Conservation (phyloP, 2,888 invertebrate species). For the Synanthedon vespiformis region DNA sequence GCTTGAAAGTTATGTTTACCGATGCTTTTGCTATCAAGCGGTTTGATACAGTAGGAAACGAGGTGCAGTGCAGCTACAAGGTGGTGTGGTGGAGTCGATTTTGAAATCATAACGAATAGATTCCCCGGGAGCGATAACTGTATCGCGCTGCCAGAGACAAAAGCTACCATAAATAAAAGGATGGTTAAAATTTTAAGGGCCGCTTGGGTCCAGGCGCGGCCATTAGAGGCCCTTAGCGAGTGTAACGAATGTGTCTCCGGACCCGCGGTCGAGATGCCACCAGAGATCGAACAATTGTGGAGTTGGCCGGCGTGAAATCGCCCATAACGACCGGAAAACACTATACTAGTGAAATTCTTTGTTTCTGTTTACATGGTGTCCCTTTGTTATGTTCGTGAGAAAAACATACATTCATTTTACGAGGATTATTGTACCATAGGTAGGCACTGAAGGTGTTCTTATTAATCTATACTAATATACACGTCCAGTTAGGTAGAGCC, state of each 20-base stretch:
- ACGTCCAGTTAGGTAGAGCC: too few relatives aligned
- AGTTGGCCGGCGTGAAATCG: slow-evolving; percentile 45
- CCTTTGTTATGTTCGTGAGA: too few relatives aligned
- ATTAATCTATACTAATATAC: too few relatives aligned
- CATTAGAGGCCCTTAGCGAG: slow-evolving; percentile 63
- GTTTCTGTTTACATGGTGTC: slow-evolving; percentile 8
- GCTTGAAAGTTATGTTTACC: too few relatives aligned
- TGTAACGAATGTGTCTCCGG: slow-evolving; percentile 41
- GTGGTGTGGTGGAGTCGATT: slow-evolving; percentile 13
- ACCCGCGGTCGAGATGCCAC: slow-evolving; percentile 35
- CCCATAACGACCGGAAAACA: slow-evolving; percentile 26
- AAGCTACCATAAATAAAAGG: slow-evolving; percentile 60
- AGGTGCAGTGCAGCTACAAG: too few relatives aligned
- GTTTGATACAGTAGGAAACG: too few relatives aligned
- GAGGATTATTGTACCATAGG: too few relatives aligned
- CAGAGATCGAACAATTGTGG: slow-evolving; percentile 49
- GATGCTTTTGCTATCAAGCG: too few relatives aligned
- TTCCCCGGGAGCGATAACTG: slow-evolving; percentile 38
- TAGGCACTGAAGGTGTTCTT: too few relatives aligned
- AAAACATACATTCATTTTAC: too few relatives aligned
- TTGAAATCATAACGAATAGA: slow-evolving; percentile 50
- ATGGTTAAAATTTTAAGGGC: slow-evolving; percentile 64
- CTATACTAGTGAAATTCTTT: slow-evolving; percentile 13
- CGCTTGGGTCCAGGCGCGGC: slow-evolving; percentile 38
- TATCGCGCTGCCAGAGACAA: slow-evolving; percentile 32